Conservation (phyloP, 2,113 vertebrate genomes). For the Ifrita kowaldi region DNA sequence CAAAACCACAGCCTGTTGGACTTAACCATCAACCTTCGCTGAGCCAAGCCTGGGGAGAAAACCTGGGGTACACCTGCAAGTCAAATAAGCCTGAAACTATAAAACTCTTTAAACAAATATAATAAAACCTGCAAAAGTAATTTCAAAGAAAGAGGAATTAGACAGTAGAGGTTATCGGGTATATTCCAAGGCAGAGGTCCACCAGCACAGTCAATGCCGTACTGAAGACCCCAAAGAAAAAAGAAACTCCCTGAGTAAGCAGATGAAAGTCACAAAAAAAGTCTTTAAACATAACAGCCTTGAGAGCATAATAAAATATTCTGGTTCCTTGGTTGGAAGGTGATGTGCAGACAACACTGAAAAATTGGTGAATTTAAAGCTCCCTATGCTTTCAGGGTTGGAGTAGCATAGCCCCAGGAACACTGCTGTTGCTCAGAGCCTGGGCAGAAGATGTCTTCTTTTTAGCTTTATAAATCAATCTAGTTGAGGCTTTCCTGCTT, state of each 20-base stretch:
- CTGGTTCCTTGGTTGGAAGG: neutral
- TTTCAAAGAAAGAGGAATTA: neutral
- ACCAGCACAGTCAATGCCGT: neutral
- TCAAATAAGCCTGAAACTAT: neutral
- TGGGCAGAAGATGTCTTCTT: neutral
- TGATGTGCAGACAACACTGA: neutral
- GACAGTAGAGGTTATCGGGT: neutral
- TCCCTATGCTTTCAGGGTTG: neutral
- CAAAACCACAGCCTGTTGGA: neutral
- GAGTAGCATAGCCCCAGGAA: neutral
- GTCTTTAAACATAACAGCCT: neutral
- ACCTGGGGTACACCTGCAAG: neutral
- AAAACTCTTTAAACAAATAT: neutral
- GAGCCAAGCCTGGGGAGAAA: neutral
- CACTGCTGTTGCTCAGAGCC: neutral
- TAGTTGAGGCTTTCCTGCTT: neutral
- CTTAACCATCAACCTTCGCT: neutral
- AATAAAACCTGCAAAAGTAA: neutral
- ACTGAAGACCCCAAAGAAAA: neutral
- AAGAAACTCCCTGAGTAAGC: neutral
- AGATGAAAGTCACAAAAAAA: neutral
- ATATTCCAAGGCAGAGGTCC: neutral
- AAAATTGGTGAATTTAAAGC: neutral
- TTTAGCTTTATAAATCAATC: neutral
- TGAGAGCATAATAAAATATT: neutral